Percentiles rank a stretch among this genome's conserved stretches.
Conservation (phyloP, 2,113 vertebrate species). For the Galbula dea region DNA sequence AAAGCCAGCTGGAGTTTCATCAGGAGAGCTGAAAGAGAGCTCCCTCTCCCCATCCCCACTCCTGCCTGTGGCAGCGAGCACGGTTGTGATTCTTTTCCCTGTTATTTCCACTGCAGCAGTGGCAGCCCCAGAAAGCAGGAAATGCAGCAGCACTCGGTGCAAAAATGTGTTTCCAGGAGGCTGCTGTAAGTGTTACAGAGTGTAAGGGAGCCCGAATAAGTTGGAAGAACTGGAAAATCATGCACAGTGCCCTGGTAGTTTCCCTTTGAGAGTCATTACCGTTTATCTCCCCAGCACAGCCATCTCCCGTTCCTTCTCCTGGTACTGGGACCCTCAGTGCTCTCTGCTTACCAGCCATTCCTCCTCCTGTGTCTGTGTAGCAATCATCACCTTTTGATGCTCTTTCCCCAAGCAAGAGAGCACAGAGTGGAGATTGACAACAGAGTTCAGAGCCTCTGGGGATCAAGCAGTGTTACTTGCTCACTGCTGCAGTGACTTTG, state of each 20-base stretch:
- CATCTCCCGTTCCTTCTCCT: neutral
- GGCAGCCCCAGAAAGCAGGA: accelerated
- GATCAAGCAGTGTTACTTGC: neutral
- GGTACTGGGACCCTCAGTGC: neutral
- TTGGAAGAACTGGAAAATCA: neutral
- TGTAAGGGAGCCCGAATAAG: neutral
- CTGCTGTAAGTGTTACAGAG: neutral
- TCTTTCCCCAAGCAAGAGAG: neutral
- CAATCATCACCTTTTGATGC: neutral
- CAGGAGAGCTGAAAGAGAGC: neutral
- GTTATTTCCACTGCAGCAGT: neutral
- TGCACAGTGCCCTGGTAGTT: neutral
- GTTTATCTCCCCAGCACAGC: neutral
- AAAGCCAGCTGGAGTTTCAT: neutral
- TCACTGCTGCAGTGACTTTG: neutral
- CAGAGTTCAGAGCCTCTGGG: neutral
- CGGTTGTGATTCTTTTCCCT: neutral
- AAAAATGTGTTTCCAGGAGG: neutral
- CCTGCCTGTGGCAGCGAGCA: neutral
- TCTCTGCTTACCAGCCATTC: neutral
- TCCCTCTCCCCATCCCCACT: neutral
- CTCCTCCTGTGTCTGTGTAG: neutral
- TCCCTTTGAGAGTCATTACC: neutral
- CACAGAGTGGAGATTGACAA: accelerated
- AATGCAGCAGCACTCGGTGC: neutral